phyloP scores from a whole-genome alignment of 2,113 vertebrate genomes.

The Stegastes partitus region DNA sequence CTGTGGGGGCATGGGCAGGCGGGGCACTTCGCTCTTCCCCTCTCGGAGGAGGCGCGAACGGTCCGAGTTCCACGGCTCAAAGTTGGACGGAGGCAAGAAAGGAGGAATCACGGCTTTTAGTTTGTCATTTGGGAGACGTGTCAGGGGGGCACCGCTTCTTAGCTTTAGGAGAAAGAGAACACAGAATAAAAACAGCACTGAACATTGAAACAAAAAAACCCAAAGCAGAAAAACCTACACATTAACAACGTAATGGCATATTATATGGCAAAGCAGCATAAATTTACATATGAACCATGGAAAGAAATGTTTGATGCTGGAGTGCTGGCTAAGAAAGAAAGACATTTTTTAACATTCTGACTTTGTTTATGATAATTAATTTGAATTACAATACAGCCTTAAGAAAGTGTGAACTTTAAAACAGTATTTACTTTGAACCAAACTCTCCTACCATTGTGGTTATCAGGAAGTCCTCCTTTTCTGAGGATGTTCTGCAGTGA shows the following conservation, averaged over 20 bases:
- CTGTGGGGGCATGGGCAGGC: constrained; percentile 87
- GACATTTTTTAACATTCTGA: too few relatives aligned
- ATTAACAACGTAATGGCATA: too few relatives aligned
- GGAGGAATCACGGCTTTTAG: constrained; percentile 98
- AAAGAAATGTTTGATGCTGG: too few relatives aligned
- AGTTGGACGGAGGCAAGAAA: constrained; percentile 96
- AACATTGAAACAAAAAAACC: background rate
- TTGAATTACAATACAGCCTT: too few relatives aligned
- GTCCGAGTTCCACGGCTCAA: constrained; percentile 95
- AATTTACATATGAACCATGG: too few relatives aligned
- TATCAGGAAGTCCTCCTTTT: constrained; percentile 91
- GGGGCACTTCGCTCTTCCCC: constrained; percentile 87
- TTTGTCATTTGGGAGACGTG: constrained; percentile 94
- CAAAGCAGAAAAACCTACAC: too few relatives aligned
- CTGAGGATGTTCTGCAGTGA: constrained; percentile 83
- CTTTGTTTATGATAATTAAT: too few relatives aligned
- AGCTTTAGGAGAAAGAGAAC: constrained; percentile 38
- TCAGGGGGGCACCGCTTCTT: constrained; percentile 92
- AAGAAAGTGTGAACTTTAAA: too few relatives aligned
- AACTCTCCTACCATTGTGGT: constrained; percentile 90
- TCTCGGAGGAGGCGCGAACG: constrained; percentile 86
- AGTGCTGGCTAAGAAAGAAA: too few relatives aligned
- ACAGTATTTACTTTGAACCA: background rate
- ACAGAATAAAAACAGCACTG: background rate
- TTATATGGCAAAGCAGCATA: too few relatives aligned